These are phyloP conservation scores for Phainopepla nitens DNA, from an alignment of 2,113 vertebrate genomes.

Conservation along the genomic window DNA sequence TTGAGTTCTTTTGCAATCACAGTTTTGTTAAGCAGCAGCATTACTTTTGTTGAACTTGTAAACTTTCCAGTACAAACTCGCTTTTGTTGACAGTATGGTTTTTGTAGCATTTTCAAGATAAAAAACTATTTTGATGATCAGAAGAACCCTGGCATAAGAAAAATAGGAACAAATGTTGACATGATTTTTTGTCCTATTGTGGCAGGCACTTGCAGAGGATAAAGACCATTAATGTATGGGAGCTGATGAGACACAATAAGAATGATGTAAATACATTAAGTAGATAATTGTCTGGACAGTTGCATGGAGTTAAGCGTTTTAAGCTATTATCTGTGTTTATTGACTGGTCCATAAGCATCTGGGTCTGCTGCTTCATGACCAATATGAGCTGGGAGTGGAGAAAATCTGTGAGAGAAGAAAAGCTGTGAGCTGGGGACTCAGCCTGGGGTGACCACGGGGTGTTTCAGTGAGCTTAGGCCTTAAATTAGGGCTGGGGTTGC, in stretches of 20 bases:
- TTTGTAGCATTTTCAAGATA: constrained; percentile 31
- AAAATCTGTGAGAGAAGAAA: not conserved
- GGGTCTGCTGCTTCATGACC: not conserved
- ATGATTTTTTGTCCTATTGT: not conserved
- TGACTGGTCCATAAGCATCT: not conserved
- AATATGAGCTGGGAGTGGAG: not conserved
- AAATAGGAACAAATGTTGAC: not conserved
- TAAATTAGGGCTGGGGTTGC: not conserved
- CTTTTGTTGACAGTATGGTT: constrained; percentile 28
- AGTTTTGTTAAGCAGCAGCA: constrained; percentile 31
- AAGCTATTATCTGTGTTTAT: constrained; percentile 27
- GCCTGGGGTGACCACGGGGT: not conserved
- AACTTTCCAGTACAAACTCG: constrained; percentile 45
- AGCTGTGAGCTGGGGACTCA: not conserved
- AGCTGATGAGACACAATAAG: not conserved
- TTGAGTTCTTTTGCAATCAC: constrained; percentile 55
- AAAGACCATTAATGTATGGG: not conserved
- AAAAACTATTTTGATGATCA: constrained; percentile 37
- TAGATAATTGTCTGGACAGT: constrained; percentile 27
- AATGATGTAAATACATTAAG: constrained; percentile 19
- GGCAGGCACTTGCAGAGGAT: not conserved
- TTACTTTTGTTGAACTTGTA: constrained; percentile 56
- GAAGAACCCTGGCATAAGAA: constrained; percentile 5
- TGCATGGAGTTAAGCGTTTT: not conserved
- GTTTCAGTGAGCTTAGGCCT: not conserved